Evolutionary conservation across 2,888 invertebrate genomes (phyloP).

Genomic region (Athrips mouffetella): DNA sequence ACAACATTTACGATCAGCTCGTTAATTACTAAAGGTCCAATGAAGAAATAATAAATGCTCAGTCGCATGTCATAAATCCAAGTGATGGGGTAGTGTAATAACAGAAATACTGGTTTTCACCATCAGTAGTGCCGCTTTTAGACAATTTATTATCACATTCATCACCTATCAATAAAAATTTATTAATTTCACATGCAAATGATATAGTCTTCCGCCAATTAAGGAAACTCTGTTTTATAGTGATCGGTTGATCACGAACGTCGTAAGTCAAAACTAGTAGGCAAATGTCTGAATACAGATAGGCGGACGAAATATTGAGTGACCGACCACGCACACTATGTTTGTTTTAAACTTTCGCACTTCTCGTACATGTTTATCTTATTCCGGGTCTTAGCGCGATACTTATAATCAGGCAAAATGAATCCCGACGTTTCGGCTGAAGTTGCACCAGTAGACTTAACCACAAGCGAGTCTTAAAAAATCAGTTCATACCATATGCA

Average conservation of each 20-base stretch:
- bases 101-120: neutral
- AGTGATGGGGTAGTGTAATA: neutral
- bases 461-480: no score
- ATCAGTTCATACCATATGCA: no score
- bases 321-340: no score
- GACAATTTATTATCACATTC: constrained; percentile 45
- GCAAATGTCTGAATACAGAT: no score
- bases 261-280: constrained; percentile 2
- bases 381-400: no score
- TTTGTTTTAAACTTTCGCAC: no score
- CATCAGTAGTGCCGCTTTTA: constrained; percentile 36
- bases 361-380: no score
- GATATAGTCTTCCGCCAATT: constrained; percentile 38
- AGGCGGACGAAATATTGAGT: no score
- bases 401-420: no score
- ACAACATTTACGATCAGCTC: neutral
- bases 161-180: constrained; percentile 42
- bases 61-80: neutral
- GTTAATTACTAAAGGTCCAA: neutral
- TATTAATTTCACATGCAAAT: constrained; percentile 48
- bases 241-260: constrained; percentile 16
- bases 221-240: constrained; percentile 27
- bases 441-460: no score
- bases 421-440: no score
- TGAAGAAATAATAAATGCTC: constrained; percentile 9